Conservation (phyloP, 2,888 invertebrate genomes). For the Gymnosoma rotundatum region DNA sequence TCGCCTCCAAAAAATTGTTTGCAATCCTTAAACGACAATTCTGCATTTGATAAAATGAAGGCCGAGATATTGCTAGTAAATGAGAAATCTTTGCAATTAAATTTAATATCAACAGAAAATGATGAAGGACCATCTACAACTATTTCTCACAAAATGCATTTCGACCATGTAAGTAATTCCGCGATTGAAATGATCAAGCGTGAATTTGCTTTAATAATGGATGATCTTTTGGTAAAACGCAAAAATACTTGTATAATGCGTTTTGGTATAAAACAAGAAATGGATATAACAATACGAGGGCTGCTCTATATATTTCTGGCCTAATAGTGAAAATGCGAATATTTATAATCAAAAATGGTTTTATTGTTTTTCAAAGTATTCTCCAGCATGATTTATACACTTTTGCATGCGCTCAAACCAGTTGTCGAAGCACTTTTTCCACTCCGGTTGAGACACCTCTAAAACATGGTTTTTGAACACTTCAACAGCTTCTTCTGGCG, state of each 20-base stretch:
- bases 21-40: not conserved
- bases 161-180: slow-evolving; percentile 39
- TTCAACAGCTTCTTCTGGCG: too few relatives aligned
- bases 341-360: too few relatives aligned
- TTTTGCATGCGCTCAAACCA: too few relatives aligned
- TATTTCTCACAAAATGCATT: too few relatives aligned
- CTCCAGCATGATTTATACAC: too few relatives aligned
- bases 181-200: slow-evolving; percentile 5
- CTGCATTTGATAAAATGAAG: slow-evolving; percentile 32
- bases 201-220: slow-evolving; percentile 43
- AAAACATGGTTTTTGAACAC: slow-evolving; percentile 20
- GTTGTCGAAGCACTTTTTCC: not conserved
- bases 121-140: slow-evolving; percentile 25
- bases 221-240: slow-evolving; percentile 44
- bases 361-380: too few relatives aligned
- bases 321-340: not conserved
- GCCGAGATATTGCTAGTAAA: slow-evolving; percentile 36
- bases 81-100: slow-evolving; percentile 42
- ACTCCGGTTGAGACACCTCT: not conserved
- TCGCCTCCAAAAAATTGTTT: not conserved
- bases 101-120: slow-evolving; percentile 31
- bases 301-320: too few relatives aligned
- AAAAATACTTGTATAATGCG: slow-evolving; percentile 44
- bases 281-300: not conserved
- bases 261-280: slow-evolving; percentile 12